phyloP scores from a whole-genome alignment of 2,888 invertebrate genomes.

The Zele albiditarsus region DNA sequence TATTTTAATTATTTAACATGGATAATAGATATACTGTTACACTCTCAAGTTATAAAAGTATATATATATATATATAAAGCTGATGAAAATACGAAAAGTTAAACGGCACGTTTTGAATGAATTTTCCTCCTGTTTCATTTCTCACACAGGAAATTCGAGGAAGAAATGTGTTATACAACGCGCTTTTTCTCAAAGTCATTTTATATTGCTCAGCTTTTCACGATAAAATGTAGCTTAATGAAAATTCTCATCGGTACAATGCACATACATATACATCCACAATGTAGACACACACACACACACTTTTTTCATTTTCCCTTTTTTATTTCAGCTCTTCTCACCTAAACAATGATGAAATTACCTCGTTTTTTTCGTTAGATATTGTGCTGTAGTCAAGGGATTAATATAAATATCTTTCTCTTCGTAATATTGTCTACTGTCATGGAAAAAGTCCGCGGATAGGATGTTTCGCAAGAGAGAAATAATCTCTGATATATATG shows the following conservation, averaged over 20 bases:
- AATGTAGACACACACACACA: neutral
- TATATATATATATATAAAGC: too few species aligned
- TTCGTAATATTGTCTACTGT: neutral
- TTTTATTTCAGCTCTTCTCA: conserved; percentile 2
- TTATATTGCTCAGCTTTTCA: neutral
- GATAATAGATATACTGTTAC: too few species aligned
- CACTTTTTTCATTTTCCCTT: neutral
- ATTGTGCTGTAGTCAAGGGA: neutral
- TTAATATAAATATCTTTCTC: conserved; percentile 5
- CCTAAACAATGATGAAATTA: conserved; percentile 18
- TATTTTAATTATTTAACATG: too few species aligned
- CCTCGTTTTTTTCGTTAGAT: neutral
- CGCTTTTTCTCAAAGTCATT: neutral
- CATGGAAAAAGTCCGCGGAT: neutral
- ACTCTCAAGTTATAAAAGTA: too few species aligned
- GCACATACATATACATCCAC: neutral
- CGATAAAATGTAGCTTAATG: conserved; percentile 17
- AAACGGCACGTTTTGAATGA: too few species aligned
- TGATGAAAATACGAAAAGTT: neutral
- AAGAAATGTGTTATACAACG: neutral
- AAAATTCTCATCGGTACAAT: neutral
- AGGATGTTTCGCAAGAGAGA: neutral
- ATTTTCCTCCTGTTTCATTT: neutral
- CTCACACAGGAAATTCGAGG: neutral
- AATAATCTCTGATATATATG: conserved; percentile 4